Evolutionary conservation across 2,113 vertebrate species (phyloP).

Genomic region (Caloenas nicobarica): DNA sequence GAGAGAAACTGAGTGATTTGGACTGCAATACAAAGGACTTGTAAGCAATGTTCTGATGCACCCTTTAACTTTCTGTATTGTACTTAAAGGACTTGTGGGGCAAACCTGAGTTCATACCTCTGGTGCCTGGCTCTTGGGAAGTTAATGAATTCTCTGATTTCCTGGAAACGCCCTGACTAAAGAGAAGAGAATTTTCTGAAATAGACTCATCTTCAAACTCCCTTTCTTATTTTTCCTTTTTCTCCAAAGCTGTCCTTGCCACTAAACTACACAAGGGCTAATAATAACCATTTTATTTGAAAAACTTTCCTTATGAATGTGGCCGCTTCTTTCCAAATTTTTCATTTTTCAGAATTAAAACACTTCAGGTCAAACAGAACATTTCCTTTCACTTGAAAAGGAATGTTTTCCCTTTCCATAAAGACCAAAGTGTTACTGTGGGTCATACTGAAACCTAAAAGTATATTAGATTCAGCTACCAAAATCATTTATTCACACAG

Average conservation of each 20-base stretch:
- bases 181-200: not conserved
- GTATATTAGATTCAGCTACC: constrained; percentile 27
- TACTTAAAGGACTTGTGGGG: not conserved
- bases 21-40: not conserved
- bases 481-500: not conserved
- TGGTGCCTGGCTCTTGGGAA: not conserved
- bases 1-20: not conserved
- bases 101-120: not conserved
- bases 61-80: not conserved
- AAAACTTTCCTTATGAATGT: not conserved
- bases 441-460: not conserved
- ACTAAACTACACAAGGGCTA: not conserved
- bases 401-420: constrained; percentile 1
- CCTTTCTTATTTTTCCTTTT: not conserved
- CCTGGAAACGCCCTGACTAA: not conserved
- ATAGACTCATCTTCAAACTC: not conserved
- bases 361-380: not conserved
- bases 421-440: not conserved
- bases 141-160: not conserved
- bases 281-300: not conserved
- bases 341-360: not conserved
- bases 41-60: not conserved
- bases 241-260: not conserved
- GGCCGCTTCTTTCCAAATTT: not conserved
- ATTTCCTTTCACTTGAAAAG: constrained; percentile 22